Conservation (phyloP, 35 echinoderm and acorn worm species). For the Stichopus chloronotus region DNA sequence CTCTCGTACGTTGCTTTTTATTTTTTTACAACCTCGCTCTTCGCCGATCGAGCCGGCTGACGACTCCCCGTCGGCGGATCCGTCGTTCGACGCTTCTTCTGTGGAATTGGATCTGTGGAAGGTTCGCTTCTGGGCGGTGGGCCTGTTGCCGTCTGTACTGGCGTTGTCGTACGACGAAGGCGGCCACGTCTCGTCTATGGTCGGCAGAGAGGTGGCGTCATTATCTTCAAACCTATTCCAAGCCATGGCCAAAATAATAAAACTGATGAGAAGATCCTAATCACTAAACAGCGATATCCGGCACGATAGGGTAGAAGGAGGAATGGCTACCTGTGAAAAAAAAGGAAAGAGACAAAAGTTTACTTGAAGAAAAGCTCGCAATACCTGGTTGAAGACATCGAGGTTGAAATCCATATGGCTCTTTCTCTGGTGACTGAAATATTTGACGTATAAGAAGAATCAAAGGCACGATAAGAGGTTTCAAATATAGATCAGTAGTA, state of each 20-base stretch:
- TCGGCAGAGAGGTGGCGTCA: not conserved
- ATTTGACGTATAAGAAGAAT: too few relatives aligned
- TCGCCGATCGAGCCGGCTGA: conserved; percentile 81
- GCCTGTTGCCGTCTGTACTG: conserved; percentile 12
- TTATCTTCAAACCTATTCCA: conserved; percentile 50
- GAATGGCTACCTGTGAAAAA: conserved; percentile 27
- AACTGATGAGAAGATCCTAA: not conserved
- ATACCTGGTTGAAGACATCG: too few relatives aligned
- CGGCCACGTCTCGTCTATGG: conserved; percentile 46
- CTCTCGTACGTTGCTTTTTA: conserved; percentile 53
- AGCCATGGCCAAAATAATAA: not conserved
- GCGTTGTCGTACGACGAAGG: conserved; percentile 2
- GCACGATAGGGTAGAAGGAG: not conserved
- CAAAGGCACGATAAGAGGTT: too few relatives aligned
- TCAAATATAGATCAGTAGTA: too few relatives aligned
- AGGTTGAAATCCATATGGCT: too few relatives aligned
- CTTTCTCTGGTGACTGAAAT: too few relatives aligned
- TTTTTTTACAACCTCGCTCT: conserved; percentile 64
- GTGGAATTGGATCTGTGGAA: conserved; percentile 81
- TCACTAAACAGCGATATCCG: not conserved
- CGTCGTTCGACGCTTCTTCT: conserved; percentile 88
- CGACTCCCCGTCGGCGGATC: conserved; percentile 86
- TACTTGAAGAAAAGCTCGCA: too few relatives aligned
- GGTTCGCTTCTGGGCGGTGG: conserved; percentile 62
- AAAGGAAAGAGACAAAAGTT: not conserved